Base-by-base conservation (phyloP, 1,140 invertebrate genomes). In the Phthorimaea operculella region DNA sequence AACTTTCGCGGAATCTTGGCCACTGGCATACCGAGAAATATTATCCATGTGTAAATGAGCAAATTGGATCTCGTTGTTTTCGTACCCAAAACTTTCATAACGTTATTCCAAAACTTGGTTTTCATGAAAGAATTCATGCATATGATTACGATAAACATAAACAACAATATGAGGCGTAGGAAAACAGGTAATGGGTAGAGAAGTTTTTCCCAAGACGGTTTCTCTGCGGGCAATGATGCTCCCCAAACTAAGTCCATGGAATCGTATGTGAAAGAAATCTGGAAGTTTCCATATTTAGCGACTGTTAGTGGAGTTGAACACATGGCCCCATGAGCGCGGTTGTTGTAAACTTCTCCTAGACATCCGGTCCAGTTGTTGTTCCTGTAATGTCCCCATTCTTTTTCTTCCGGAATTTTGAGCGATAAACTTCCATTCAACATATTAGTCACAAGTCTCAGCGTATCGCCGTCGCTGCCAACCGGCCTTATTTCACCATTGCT, bases 241-340 rank as follows among this genome's bases (percentile, higher is more conserved):
- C 62, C 65, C 77, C 76, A 80, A 11, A 80, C 76, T 7, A 77
- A 71, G 21, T 79, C 76, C 63, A 76, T 72, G n/a, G 65, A 63
- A 54, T 73, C 67, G 49, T 80, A 79, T 21, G 72, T 57, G 14
- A 66, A 70, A 17, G 75, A 80, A 60, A 72, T 72, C 64, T 72
- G 68, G 57, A 79, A 80, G 66, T 80, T 70, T 11, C 58, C 68
- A 59, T 77, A 71, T 58, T 65, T 69, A 33, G 54, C 52, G 7
- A 60, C 56, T 1, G 70, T 72, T 1, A 79, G 50, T 8, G 76
- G 75, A 36, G 72, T 51, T 5, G 70, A 67, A 39, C 72, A 75
- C 11, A 72, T 64, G 0, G 77, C 72, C 12, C 57, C 57, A 33
- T 77, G 60, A 21, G 63, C 69, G 34, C 54, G 55, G 7, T 54